Conservation (phyloP, 2,888 invertebrate species). For the Physocephala rufipes region DNA sequence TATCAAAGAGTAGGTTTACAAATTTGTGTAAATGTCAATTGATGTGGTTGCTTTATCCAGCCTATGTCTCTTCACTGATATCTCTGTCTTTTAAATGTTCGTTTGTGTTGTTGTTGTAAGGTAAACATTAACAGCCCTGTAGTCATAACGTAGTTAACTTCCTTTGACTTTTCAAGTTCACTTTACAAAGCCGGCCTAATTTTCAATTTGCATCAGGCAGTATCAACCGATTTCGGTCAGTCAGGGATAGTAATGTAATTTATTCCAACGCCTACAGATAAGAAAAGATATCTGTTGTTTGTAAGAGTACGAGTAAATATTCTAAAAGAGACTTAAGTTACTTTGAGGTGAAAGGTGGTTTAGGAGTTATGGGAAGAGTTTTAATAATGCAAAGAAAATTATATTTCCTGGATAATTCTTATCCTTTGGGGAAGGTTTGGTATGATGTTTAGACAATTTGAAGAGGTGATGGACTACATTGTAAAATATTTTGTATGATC, state of each 20-base stretch:
- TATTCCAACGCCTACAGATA: constrained; percentile 15
- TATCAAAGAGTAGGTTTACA: too few relatives aligned
- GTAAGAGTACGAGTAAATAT: too few relatives aligned
- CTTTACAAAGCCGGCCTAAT: background rate
- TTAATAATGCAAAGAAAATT: too few relatives aligned
- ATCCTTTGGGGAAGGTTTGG: too few relatives aligned
- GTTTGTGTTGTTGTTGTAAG: constrained; percentile 16
- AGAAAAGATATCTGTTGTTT: background rate
- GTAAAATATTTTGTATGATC: too few relatives aligned
- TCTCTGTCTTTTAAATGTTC: background rate
- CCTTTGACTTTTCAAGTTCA: constrained; percentile 20
- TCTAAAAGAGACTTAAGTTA: background rate
- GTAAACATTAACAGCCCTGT: background rate
- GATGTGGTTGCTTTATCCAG: constrained; percentile 15
- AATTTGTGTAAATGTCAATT: constrained; percentile 35
- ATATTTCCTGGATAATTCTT: too few relatives aligned
- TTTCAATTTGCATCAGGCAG: background rate
- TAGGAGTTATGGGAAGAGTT: too few relatives aligned
- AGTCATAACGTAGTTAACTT: constrained; percentile 17
- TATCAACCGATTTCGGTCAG: too few relatives aligned
- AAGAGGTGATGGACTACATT: too few relatives aligned
- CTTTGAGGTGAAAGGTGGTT: too few relatives aligned
- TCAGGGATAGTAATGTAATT: background rate
- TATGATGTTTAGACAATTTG: too few relatives aligned
- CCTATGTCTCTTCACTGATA: background rate